These are phyloP conservation scores for Sclerodermus sp. DNA, from an alignment of 2,888 invertebrate species.

Conservation along the genomic window DNA sequence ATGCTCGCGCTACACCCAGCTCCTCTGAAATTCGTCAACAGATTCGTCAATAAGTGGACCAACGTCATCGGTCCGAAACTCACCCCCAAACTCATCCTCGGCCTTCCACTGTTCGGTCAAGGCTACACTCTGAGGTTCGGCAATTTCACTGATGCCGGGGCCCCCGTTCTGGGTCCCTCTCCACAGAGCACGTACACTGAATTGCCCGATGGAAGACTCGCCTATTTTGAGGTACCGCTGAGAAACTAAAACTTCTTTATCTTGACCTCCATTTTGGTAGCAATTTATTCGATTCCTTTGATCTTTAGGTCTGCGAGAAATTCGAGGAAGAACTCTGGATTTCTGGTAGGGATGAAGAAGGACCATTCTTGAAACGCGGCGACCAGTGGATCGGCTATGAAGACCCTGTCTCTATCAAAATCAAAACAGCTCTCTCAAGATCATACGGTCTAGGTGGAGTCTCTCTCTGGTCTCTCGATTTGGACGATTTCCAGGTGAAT, in stretches of 20 bases:
- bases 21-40: conserved; percentile 35
- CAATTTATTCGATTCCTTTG: conserved; percentile 1
- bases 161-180: conserved; percentile 66
- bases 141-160: conserved; percentile 62
- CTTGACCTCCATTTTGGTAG: no score
- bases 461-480: conserved; percentile 71
- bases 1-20: conserved; percentile 42
- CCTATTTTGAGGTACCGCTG: conserved; percentile 79
- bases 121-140: conserved; percentile 68
- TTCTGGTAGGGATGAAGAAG: conserved; percentile 64
- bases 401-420: conserved; percentile 59
- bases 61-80: conserved; percentile 63
- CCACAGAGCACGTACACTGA: conserved; percentile 70
- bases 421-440: conserved; percentile 67
- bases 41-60: conserved; percentile 36
- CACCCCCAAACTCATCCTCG: conserved; percentile 68
- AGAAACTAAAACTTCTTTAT: no score
- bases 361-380: conserved; percentile 68
- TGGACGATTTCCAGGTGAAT: conserved; percentile 73
- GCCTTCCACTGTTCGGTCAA: conserved; percentile 73
- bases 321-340: conserved; percentile 63
- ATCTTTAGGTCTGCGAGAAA: conserved; percentile 61
- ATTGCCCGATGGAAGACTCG: conserved; percentile 65
- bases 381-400: conserved; percentile 85
- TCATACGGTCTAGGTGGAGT: conserved; percentile 70